Conservation (phyloP, 2,113 vertebrate genomes). For the Mionectes macconnelli region DNA sequence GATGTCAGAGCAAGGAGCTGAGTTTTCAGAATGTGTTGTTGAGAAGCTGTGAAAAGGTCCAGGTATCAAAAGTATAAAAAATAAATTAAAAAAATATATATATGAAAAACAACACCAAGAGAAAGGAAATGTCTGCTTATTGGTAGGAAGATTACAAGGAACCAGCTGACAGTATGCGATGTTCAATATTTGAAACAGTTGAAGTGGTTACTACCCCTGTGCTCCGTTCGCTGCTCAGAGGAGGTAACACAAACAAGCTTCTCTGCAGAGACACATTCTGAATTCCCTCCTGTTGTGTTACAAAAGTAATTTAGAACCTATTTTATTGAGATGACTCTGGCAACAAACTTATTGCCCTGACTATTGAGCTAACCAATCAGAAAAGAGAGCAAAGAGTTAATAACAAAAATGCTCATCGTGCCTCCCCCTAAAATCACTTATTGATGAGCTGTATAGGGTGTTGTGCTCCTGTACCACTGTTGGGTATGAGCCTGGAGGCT, state of each 20-base stretch:
- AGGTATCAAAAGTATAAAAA: background rate
- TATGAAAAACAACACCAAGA: background rate
- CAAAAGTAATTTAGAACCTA: background rate
- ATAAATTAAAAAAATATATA: background rate
- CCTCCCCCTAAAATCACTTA: background rate
- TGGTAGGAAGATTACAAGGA: background rate
- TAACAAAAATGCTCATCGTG: background rate
- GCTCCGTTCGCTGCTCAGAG: background rate
- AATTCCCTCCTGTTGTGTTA: background rate
- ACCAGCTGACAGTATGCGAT: background rate
- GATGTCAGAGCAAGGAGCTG: background rate
- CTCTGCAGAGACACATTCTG: background rate
- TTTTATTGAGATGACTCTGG: background rate
- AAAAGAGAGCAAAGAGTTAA: background rate
- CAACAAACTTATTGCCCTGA: background rate
- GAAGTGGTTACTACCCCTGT: background rate
- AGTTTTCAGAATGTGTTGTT: background rate
- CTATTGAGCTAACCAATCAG: background rate
- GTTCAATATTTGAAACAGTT: background rate
- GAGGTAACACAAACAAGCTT: background rate
- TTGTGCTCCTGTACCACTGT: background rate
- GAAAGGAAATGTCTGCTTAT: background rate
- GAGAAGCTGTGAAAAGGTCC: background rate
- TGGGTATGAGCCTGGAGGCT: background rate
- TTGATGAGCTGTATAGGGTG: background rate